Base-by-base conservation (phyloP, 2,113 vertebrate genomes). In the Nothocercus julius region DNA sequence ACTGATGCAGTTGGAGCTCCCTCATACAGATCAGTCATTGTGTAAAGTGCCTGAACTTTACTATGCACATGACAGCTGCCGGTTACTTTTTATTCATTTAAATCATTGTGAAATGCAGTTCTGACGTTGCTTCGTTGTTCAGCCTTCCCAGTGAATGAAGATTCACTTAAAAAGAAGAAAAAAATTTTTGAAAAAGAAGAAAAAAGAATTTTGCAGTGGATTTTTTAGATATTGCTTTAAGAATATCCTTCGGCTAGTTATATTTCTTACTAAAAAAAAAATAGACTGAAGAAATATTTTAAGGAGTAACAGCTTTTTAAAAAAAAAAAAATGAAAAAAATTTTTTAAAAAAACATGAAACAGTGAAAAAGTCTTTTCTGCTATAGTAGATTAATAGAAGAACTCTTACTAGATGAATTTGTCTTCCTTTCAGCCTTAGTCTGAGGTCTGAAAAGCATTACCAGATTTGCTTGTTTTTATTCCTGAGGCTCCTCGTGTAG, bases 361-460 rank as follows among this genome's bases (percentile, higher is more conserved):
- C 9, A 6, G 14, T 28, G 42, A 28, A 76, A 45, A 79, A 21
- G 7, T 28, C 67, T 47, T 90, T 19, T 87, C 68, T 95, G 68
- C 54, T 68, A 51, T 4, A 91, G 24, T 25, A 81, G 24, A 81
- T 78, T 83, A 82, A 64, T 27, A 85, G 38, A 70, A n/a, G 38
- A 93, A 61, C 7, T 68, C 7, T 61, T 56, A 63, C 85, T 85
- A 87, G 69, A 28, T 85, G 75, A 80, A 77, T 85, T 92, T 85
- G 58, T 54, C 75, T 89, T 59, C 18, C 51, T 82, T 91, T 91
- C 87, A 70, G 34, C 6, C 36, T 67, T 66, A 30, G 51, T 92
- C 59, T 87, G 49, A 69, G 36, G 8, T 91, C 63, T 91, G n/a
- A n/a, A 70, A 87, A 30, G 21, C n/a, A 80, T 54, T 87, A n/a